These are phyloP conservation scores for Pardalotus punctatus DNA, from an alignment of 2,113 vertebrate species.

Conservation along the genomic window DNA sequence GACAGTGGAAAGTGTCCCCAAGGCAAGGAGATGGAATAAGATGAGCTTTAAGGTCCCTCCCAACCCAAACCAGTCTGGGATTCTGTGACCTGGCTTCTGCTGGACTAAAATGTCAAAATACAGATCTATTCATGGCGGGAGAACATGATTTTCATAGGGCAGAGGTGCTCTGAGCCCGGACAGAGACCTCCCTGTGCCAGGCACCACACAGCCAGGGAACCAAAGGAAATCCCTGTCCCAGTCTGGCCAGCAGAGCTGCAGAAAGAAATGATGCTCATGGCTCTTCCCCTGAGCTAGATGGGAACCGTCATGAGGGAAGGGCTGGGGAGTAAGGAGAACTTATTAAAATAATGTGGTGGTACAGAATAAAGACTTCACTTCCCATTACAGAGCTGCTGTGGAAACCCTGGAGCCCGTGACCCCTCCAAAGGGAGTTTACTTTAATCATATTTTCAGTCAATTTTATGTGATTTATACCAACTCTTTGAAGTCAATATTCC, in stretches of 20 bases:
- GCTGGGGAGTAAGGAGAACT: not conserved
- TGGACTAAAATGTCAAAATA: not conserved
- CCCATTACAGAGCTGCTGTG: not conserved
- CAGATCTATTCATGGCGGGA: not conserved
- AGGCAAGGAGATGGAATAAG: not conserved
- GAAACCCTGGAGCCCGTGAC: not conserved
- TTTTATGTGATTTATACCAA: not conserved
- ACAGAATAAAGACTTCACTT: not conserved
- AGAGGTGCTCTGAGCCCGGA: not conserved
- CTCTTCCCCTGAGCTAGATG: not conserved
- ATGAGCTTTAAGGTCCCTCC: not conserved
- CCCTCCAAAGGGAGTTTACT: not conserved
- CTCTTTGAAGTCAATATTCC: not conserved
- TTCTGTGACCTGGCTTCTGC: not conserved
- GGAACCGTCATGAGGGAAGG: not conserved
- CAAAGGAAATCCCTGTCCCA: not conserved
- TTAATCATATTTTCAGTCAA: not conserved
- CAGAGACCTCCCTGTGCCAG: not conserved
- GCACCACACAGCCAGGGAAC: not conserved
- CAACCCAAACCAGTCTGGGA: not conserved
- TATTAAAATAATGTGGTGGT: not conserved
- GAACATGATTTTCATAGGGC: not conserved
- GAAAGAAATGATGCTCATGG: not conserved
- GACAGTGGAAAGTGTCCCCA: not conserved
- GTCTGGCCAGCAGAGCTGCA: not conserved